Conservation (phyloP, 2,113 vertebrate genomes). For the Anhinga anhinga region DNA sequence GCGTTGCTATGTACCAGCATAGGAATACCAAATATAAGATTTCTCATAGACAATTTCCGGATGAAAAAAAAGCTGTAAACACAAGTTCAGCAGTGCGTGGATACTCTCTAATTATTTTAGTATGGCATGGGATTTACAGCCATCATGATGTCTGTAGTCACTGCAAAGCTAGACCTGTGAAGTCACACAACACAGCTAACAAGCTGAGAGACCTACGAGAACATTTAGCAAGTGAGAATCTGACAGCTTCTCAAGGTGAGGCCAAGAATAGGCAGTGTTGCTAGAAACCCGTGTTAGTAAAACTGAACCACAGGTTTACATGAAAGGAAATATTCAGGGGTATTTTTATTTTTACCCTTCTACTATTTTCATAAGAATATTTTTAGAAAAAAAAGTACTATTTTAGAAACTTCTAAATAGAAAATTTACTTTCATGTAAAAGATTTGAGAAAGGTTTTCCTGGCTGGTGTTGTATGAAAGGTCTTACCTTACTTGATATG, state of each 20-base stretch:
- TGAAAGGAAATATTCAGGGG: neutral
- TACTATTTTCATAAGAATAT: neutral
- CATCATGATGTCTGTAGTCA: neutral
- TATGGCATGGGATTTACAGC: neutral
- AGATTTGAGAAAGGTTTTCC: neutral
- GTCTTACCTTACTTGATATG: neutral
- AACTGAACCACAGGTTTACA: neutral
- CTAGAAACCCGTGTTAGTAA: neutral
- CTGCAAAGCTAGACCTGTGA: neutral
- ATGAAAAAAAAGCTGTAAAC: neutral
- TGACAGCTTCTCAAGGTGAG: constrained; percentile 16
- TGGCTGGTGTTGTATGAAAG: neutral
- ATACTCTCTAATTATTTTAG: neutral
- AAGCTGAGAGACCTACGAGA: neutral
- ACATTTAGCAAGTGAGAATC: neutral
- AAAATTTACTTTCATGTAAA: neutral
- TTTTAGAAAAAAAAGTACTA: neutral
- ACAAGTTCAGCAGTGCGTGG: neutral
- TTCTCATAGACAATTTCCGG: neutral
- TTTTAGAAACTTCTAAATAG: neutral
- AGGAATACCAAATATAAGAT: neutral
- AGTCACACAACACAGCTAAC: neutral
- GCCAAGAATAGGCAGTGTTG: neutral
- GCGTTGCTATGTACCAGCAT: neutral
- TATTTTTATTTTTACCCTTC: neutral